Percentiles rank a stretch among this genome's conserved stretches.
phyloP scores from a whole-genome alignment of 1,140 invertebrate species.

The Anthonomus grandis region DNA sequence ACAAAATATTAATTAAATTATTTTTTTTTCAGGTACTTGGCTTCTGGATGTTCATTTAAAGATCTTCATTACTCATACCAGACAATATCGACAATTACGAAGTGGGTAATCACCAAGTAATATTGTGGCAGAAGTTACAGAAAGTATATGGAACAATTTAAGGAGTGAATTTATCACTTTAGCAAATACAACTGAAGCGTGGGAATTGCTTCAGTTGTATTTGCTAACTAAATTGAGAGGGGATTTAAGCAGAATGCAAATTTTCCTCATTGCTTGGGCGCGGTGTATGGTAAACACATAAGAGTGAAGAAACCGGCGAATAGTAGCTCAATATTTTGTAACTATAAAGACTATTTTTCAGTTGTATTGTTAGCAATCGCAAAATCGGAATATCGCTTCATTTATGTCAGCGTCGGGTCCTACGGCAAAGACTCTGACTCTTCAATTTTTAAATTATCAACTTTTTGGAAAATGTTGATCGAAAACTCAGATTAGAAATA shows the following conservation, averaged over 20 bases:
- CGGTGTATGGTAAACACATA: constrained; percentile 35
- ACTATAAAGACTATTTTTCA: constrained; percentile 38
- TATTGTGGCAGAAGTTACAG: background rate
- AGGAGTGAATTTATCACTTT: constrained; percentile 1
- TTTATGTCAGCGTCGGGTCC: no score
- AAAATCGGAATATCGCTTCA: constrained; percentile 37
- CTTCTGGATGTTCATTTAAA: constrained; percentile 33
- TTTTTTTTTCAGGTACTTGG: constrained; percentile 34
- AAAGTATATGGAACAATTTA: constrained; percentile 4
- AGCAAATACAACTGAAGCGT: constrained; percentile 4
- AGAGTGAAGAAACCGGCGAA: constrained; percentile 27
- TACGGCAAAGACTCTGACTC: no score
- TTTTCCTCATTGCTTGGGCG: constrained; percentile 26
- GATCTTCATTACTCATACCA: constrained; percentile 31
- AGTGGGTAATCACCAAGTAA: no score
- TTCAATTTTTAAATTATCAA: constrained; percentile 42
- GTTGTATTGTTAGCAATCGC: constrained; percentile 33
- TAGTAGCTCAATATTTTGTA: constrained; percentile 32
- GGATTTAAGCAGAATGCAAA: constrained; percentile 21
- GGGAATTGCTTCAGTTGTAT: no score
- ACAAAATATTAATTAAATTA: background rate
- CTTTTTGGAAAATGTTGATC: constrained; percentile 46
- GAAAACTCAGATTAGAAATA: constrained; percentile 40
- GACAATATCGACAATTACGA: no score
- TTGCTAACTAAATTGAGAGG: constrained; percentile 19